phyloP scores from a whole-genome alignment of 2,888 invertebrate species.

The Punctoribates punctum region DNA sequence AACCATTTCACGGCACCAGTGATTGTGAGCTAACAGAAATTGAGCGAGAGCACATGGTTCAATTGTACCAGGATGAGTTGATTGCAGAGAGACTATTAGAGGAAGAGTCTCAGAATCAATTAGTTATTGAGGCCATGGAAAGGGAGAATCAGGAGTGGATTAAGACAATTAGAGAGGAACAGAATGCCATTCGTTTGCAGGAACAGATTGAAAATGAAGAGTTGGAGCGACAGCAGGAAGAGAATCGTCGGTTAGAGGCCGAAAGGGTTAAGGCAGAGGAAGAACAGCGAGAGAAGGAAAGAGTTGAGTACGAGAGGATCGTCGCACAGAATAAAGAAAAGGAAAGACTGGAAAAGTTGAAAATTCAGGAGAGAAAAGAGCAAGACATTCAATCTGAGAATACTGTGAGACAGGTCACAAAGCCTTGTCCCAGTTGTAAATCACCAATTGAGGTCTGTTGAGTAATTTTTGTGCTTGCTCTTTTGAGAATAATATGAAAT shows the following conservation, averaged over 20 bases:
- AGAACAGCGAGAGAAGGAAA: background rate
- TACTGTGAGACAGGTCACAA: constrained; percentile 14
- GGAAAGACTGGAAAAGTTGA: background rate
- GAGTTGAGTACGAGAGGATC: background rate
- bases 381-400: background rate
- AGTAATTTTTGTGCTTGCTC: too few relatives aligned
- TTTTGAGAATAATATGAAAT: too few relatives aligned
- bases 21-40: background rate
- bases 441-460: background rate
- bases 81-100: background rate
- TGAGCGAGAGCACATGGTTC: background rate
- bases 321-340: background rate
- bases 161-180: background rate
- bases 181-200: background rate
- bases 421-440: constrained; percentile 39
- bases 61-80: background rate
- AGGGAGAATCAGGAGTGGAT: background rate
- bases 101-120: background rate
- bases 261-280: background rate
- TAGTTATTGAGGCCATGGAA: background rate
- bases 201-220: background rate
- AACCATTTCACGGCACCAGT: background rate
- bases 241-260: too few relatives aligned
- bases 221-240: too few relatives aligned
- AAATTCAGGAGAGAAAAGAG: background rate